Evolutionary conservation across 2,113 vertebrate genomes (phyloP).

Genomic region (Propithecus coquereli): DNA sequence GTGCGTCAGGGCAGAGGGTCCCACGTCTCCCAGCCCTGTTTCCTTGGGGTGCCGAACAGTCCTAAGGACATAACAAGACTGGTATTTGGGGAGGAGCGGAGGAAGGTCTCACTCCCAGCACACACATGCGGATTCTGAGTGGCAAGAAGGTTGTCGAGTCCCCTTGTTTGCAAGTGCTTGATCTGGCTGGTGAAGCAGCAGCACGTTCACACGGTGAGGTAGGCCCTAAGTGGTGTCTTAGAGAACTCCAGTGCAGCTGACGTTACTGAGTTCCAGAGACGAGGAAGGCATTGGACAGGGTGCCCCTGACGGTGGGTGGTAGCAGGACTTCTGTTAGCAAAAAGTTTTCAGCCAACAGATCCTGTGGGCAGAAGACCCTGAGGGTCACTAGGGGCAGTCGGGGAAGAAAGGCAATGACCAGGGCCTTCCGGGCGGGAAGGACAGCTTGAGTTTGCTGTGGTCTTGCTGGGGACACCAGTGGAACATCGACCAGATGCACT

Average conservation of each 20-base stretch:
- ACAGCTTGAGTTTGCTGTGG: not conserved
- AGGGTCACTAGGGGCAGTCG: accelerated
- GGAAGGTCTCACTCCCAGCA: not conserved
- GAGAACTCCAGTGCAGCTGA: not conserved
- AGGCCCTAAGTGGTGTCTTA: not conserved
- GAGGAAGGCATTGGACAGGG: accelerated
- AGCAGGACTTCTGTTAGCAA: accelerated
- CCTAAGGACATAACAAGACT: not conserved
- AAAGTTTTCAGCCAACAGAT: not conserved
- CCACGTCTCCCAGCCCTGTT: not conserved
- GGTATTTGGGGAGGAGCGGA: not conserved
- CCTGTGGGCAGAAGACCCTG: accelerated
- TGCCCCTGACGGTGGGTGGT: accelerated
- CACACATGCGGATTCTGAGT: not conserved
- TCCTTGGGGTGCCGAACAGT: not conserved
- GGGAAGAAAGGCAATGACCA: not conserved
- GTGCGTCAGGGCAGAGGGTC: not conserved
- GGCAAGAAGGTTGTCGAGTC: not conserved
- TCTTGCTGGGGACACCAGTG: not conserved
- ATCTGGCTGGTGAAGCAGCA: no score
- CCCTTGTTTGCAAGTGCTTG: not conserved
- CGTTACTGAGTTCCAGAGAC: not conserved
- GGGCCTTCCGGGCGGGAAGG: not conserved
- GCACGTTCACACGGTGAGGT: not conserved
- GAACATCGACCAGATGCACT: accelerated